Evolutionary conservation across 2,888 invertebrate genomes (phyloP).

Genomic region (Cinara cedri): DNA sequence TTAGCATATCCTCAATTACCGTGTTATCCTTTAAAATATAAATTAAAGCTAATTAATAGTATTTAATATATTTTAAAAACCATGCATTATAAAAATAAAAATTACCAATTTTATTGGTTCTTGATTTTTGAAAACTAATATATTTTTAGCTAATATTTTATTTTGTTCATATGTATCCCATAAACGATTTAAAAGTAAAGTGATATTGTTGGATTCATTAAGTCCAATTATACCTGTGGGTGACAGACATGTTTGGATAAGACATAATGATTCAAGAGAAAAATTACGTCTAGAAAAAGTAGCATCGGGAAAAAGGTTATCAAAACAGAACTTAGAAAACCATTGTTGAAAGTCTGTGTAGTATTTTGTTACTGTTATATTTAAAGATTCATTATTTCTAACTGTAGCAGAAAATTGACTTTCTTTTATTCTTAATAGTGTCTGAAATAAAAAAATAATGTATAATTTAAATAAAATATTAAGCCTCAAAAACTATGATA

Average conservation of each 20-base stretch:
- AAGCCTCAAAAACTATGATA: background rate
- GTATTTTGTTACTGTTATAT: constrained; percentile 59
- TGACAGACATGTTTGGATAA: constrained; percentile 42
- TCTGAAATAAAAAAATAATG: constrained; percentile 31
- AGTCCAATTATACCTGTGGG: constrained; percentile 59
- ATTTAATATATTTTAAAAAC: background rate
- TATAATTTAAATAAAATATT: background rate
- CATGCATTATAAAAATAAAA: background rate
- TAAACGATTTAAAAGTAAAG: constrained; percentile 67
- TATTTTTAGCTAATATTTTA: constrained; percentile 70
- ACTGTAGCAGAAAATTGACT: constrained; percentile 38
- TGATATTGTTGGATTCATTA: constrained; percentile 60
- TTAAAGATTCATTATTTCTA: constrained; percentile 29
- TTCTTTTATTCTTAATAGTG: constrained; percentile 46
- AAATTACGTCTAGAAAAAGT: constrained; percentile 70
- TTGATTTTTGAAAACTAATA: constrained; percentile 64
- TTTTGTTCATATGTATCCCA: constrained; percentile 80
- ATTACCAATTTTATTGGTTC: constrained; percentile 61
- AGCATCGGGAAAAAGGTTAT: constrained; percentile 69
- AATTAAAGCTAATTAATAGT: background rate
- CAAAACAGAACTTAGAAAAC: constrained; percentile 66
- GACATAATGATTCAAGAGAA: constrained; percentile 68
- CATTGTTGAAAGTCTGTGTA: constrained; percentile 66
- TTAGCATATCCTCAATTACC: constrained; percentile 30
- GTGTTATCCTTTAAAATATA: constrained; percentile 56